These are phyloP conservation scores for Nettapus auritus DNA, from an alignment of 2,113 vertebrate genomes.

Conservation along the genomic window DNA sequence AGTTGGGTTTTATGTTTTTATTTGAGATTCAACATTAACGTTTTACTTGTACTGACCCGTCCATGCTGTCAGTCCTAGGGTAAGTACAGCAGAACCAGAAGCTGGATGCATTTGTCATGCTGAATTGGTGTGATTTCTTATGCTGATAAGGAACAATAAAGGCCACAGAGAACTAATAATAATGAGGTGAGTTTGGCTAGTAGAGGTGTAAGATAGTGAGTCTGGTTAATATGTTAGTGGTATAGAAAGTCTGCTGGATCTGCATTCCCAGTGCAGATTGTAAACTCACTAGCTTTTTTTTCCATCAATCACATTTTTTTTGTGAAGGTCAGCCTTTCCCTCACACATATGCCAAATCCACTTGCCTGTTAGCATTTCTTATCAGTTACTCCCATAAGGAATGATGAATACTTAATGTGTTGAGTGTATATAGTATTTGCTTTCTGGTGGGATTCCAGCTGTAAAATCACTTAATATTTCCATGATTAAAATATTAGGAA, in stretches of 20 bases:
- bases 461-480: constrained; percentile 60
- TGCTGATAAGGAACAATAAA: constrained; percentile 12
- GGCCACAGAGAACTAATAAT: background rate
- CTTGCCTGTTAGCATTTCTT: constrained; percentile 31
- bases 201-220: background rate
- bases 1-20: background rate
- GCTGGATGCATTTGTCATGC: background rate
- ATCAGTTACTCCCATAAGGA: constrained; percentile 29
- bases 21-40: background rate
- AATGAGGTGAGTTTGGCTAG: background rate
- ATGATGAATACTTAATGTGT: constrained; percentile 6
- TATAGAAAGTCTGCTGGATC: background rate
- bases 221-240: background rate
- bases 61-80: background rate
- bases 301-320: constrained; percentile 12
- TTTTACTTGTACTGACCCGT: background rate
- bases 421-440: constrained; percentile 25
- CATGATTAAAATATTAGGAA: constrained; percentile 28
- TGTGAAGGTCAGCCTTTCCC: background rate
- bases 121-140: background rate
- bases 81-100: background rate
- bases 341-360: background rate
- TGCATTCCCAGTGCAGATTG: background rate
- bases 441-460: constrained; percentile 23
- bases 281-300: background rate